Conservation (phyloP, 2,797 vertebrate genomes). For the Dallia pectoralis region DNA sequence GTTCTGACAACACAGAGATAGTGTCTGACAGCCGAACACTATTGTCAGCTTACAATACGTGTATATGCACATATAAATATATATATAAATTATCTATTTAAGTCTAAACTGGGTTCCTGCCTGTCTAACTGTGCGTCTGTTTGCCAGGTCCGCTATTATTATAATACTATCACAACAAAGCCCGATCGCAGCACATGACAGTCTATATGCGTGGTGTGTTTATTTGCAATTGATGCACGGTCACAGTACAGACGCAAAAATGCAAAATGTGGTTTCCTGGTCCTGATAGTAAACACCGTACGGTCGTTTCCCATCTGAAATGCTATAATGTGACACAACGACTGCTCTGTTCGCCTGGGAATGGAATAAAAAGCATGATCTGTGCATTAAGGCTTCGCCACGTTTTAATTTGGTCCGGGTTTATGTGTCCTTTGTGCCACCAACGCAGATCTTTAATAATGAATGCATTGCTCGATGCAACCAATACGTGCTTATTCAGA, state of each 20-base stretch:
- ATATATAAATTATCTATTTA: not conserved
- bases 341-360: not conserved
- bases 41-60: not conserved
- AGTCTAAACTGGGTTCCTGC: too few species aligned
- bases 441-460: not conserved
- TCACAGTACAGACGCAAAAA: not conserved
- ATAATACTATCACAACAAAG: conserved; percentile 69
- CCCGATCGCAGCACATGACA: conserved; percentile 34
- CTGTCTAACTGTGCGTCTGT: not conserved
- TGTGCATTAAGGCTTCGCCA: not conserved
- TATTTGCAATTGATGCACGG: not conserved
- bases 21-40: not conserved
- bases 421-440: not conserved
- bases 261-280: not conserved
- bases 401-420: not conserved
- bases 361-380: not conserved
- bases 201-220: not conserved
- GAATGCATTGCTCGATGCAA: not conserved
- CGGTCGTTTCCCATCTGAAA: not conserved
- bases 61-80: not conserved
- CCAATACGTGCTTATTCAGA: not conserved
- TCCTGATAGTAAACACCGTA: not conserved
- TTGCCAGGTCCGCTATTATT: conserved; percentile 16
- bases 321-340: not conserved
- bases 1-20: conserved; percentile 28